Conservation (phyloP, 2,113 vertebrate species). For the Xyrauchen texanus region DNA sequence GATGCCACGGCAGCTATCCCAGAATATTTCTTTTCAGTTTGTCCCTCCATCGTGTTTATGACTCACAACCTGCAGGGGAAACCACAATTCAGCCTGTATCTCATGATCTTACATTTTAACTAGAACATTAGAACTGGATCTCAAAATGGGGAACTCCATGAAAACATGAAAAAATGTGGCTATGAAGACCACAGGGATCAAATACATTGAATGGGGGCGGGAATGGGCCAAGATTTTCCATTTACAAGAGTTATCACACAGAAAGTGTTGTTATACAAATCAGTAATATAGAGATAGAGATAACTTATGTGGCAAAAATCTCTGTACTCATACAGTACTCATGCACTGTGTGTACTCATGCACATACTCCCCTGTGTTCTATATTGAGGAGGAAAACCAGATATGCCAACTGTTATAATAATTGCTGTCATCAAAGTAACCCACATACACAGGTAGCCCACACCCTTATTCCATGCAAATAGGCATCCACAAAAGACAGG, state of each 20-base stretch:
- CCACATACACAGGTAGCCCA: slow-evolving; percentile 16
- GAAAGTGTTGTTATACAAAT: neutral
- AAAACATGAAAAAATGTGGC: slow-evolving; percentile 62
- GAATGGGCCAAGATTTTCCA: neutral
- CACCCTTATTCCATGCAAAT: slow-evolving; percentile 14
- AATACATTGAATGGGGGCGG: neutral
- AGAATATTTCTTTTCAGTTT: slow-evolving; percentile 72
- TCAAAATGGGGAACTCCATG: slow-evolving; percentile 67
- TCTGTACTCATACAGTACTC: neutral
- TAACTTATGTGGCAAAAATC: neutral
- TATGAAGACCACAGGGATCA: slow-evolving; percentile 62
- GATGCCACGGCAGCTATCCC: slow-evolving; percentile 79
- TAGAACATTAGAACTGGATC: slow-evolving; percentile 58
- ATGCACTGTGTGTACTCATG: neutral
- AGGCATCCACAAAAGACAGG: slow-evolving; percentile 30
- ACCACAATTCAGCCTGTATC: slow-evolving; percentile 77
- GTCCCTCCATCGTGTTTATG: slow-evolving; percentile 75
- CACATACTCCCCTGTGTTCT: neutral
- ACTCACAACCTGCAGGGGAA: slow-evolving; percentile 78
- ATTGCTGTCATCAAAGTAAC: slow-evolving; percentile 7
- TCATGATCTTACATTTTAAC: slow-evolving; percentile 67
- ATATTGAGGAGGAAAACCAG: neutral
- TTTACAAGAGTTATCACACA: neutral
- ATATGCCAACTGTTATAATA: slow-evolving; percentile 1
- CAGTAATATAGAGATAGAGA: no score